These are phyloP conservation scores for Trichogramma evanescens DNA, from an alignment of 2,888 invertebrate species.

Conservation along the genomic window DNA sequence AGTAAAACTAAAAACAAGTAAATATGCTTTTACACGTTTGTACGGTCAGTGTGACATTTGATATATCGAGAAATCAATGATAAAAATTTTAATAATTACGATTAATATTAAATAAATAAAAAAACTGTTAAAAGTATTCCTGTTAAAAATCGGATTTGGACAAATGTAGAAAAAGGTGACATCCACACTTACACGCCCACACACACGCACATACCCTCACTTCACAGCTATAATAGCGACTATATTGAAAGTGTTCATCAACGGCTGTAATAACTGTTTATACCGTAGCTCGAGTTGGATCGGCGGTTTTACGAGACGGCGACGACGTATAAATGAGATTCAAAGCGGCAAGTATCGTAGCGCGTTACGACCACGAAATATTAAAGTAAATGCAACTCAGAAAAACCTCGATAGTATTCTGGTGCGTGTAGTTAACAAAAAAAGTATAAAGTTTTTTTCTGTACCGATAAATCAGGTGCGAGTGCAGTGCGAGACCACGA, in stretches of 20 bases:
- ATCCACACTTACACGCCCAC: too few relatives aligned
- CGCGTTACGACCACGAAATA: slow-evolving; percentile 16
- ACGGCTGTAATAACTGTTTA: too few relatives aligned
- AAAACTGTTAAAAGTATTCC: background rate
- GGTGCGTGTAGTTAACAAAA: slow-evolving; percentile 22
- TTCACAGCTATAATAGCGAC: too few relatives aligned
- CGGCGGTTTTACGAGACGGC: too few relatives aligned
- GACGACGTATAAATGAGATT: background rate
- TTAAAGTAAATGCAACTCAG: background rate
- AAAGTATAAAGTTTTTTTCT: background rate
- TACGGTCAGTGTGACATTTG: slow-evolving; percentile 20
- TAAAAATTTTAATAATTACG: slow-evolving; percentile 9
- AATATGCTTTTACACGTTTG: slow-evolving; percentile 23
- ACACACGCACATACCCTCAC: too few relatives aligned
- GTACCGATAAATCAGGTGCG: background rate
- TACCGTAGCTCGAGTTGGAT: too few relatives aligned
- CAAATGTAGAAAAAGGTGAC: too few relatives aligned
- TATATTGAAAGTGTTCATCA: too few relatives aligned
- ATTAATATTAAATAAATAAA: slow-evolving; percentile 2
- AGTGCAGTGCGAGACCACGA: slow-evolving; percentile 4
- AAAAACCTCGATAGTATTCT: slow-evolving; percentile 28
- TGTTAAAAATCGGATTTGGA: too few relatives aligned
- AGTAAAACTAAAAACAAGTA: slow-evolving; percentile 5
- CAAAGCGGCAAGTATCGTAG: slow-evolving; percentile 14
- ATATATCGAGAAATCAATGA: slow-evolving; percentile 11